A percentile compares a stretch with the other conserved stretches of the same genome.
phyloP scores from a whole-genome alignment of 2,113 vertebrate genomes.

The Mohoua ochrocephala region DNA sequence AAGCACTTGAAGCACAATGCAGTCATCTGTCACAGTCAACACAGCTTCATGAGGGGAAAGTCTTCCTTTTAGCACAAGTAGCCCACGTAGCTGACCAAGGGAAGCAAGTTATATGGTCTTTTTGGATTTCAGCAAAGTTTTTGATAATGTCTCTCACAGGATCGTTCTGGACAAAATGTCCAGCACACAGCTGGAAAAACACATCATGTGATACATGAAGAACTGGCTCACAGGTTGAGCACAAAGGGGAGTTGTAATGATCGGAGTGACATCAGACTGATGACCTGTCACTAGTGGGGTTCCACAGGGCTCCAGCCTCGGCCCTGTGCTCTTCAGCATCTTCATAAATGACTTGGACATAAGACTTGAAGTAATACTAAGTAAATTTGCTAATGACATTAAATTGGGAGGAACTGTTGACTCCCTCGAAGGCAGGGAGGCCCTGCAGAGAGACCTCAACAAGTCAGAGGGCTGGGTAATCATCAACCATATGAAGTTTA shows the following conservation, averaged over 20 bases:
- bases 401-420: not conserved
- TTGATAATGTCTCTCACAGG: not conserved
- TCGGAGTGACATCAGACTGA: not conserved
- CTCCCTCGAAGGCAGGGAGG: not conserved
- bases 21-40: not conserved
- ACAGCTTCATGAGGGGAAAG: not conserved
- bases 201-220: not conserved
- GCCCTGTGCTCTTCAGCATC: not conserved
- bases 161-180: not conserved
- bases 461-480: not conserved
- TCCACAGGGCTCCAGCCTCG: rapidly evolving
- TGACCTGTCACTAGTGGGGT: not conserved
- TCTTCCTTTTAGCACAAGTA: not conserved
- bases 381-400: not conserved
- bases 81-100: not conserved
- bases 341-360: not conserved
- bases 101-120: not conserved
- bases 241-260: not conserved
- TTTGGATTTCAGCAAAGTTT: not conserved
- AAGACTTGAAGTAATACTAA: not conserved
- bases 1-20: not conserved
- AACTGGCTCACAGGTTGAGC: not conserved
- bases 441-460: not conserved
- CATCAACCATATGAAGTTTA: not conserved
- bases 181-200: not conserved